These are phyloP conservation scores for Onychomys leucogaster DNA, from an alignment of 2,797 vertebrate genomes.

Conservation along the genomic window DNA sequence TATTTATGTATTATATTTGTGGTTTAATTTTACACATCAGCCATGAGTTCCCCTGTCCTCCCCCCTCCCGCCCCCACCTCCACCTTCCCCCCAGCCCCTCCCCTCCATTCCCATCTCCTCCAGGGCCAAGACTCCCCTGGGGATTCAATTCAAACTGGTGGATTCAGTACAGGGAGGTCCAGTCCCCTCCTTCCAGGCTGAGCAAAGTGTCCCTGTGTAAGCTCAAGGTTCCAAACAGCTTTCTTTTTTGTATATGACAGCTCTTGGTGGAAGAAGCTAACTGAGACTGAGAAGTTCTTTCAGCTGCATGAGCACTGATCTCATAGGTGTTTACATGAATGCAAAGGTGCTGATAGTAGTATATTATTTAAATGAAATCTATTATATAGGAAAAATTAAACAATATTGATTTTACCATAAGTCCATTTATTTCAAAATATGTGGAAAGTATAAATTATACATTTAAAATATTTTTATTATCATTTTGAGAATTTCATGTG, in stretches of 20 bases:
- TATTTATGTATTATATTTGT: no score
- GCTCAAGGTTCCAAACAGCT: no score
- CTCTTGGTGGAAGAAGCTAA: background rate
- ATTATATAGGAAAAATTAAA: background rate
- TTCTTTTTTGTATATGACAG: background rate
- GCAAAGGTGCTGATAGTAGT: background rate
- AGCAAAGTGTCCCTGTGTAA: no score
- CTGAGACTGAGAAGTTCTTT: background rate
- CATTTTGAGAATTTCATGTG: background rate
- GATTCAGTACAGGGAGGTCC: no score
- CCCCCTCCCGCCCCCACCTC: no score
- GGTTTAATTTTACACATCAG: no score
- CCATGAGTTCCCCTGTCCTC: no score
- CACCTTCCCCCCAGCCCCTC: no score
- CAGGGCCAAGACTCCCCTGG: no score
- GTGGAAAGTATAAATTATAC: background rate
- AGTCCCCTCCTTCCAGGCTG: no score
- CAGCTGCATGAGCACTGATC: background rate
- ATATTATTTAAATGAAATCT: background rate
- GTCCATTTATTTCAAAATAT: conserved; percentile 16
- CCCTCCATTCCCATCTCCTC: no score
- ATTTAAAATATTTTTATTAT: background rate
- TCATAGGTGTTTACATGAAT: background rate
- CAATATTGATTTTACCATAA: background rate
- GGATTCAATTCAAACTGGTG: no score